These are phyloP conservation scores for Eupithecia centaureata DNA, from an alignment of 2,888 invertebrate genomes.

Conservation along the genomic window DNA sequence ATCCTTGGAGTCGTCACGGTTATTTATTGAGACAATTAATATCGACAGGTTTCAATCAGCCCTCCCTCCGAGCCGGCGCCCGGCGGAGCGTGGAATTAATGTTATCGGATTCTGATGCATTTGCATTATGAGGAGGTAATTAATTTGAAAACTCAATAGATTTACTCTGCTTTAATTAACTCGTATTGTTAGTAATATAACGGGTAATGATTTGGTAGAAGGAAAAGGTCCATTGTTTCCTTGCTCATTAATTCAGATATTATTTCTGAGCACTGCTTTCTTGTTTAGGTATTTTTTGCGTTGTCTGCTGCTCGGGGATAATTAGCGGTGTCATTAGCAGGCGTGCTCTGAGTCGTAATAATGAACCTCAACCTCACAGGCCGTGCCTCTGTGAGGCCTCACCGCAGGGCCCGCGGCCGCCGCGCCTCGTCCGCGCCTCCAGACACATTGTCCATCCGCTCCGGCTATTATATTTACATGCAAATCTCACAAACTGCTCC, in stretches of 20 bases:
- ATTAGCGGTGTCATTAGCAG: slow-evolving; percentile 43
- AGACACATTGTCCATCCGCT: slow-evolving; percentile 21
- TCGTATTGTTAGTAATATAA: background rate
- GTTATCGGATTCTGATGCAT: background rate
- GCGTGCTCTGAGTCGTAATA: slow-evolving; percentile 24
- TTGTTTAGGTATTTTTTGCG: slow-evolving; percentile 16
- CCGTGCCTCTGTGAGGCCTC: too few relatives aligned
- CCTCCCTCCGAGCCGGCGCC: background rate
- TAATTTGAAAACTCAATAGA: background rate
- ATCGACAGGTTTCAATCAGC: slow-evolving; percentile 5
- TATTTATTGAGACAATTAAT: slow-evolving; percentile 9
- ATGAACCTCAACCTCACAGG: too few relatives aligned
- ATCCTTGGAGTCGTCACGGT: background rate
- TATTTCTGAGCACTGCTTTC: background rate
- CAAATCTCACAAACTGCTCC: slow-evolving; percentile 19
- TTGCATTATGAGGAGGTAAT: background rate
- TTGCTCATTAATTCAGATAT: background rate
- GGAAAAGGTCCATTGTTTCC: background rate
- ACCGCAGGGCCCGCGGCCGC: background rate
- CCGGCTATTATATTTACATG: slow-evolving; percentile 27
- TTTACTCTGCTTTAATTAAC: background rate
- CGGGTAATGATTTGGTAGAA: background rate
- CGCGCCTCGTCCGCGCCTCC: background rate
- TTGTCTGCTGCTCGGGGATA: slow-evolving; percentile 22
- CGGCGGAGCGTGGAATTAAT: background rate